Percentiles rank a stretch among this genome's conserved stretches.
phyloP scores from a whole-genome alignment of 2,888 invertebrate genomes.

The Pandemis corylana region DNA sequence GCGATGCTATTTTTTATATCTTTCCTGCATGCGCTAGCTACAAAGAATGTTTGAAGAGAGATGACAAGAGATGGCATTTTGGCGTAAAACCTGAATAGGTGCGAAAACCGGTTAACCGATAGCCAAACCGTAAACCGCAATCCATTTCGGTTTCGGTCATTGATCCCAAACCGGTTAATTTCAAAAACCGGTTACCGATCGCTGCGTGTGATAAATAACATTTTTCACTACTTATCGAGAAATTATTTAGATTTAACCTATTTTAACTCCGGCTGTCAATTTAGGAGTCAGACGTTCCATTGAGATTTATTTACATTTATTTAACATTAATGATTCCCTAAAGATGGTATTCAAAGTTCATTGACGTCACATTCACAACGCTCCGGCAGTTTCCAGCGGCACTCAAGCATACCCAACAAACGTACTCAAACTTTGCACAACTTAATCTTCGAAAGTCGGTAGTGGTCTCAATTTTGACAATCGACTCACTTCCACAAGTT shows the following conservation, averaged over 20 bases:
- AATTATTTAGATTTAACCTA: not conserved
- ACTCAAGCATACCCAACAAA: constrained; percentile 24
- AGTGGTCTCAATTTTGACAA: constrained; percentile 24
- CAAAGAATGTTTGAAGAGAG: too few species aligned
- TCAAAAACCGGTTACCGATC: too few species aligned
- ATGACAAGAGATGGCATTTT: too few species aligned
- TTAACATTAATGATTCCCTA: not conserved
- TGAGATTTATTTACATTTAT: not conserved
- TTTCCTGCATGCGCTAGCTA: too few species aligned
- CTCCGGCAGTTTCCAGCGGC: constrained; percentile 19
- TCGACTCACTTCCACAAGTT: constrained; percentile 22
- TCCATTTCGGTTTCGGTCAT: too few species aligned
- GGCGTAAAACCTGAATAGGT: too few species aligned
- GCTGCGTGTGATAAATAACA: too few species aligned
- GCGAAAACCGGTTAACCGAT: too few species aligned
- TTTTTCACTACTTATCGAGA: not conserved
- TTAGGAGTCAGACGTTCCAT: not conserved
- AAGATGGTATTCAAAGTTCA: not conserved
- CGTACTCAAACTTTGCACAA: constrained; percentile 25
- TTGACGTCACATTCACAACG: not conserved
- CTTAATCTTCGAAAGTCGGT: constrained; percentile 29
- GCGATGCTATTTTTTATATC: too few species aligned
- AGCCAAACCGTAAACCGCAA: too few species aligned
- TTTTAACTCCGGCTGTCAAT: not conserved
- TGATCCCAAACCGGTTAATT: too few species aligned